phyloP scores from a whole-genome alignment of 2,888 invertebrate species.

The Amphipoea oculea region DNA sequence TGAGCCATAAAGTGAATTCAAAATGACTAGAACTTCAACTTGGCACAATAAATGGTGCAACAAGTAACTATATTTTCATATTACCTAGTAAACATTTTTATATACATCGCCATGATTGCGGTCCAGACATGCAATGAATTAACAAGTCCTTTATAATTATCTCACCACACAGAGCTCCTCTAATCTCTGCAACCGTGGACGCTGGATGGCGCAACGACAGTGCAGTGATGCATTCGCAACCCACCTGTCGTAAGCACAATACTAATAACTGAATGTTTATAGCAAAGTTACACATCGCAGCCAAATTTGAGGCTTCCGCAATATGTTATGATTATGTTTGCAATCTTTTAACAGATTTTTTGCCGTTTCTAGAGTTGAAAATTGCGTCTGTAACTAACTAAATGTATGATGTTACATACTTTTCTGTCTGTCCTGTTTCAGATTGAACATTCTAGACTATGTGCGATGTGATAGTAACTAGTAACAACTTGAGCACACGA shows the following conservation, averaged over 20 bases:
- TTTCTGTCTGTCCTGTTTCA: neutral
- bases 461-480: neutral
- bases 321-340: constrained; percentile 17
- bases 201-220: constrained; percentile 40
- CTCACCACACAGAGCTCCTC: constrained; percentile 30
- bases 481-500: neutral
- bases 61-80: neutral
- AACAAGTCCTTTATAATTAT: constrained; percentile 41
- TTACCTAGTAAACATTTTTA: neutral
- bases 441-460: neutral
- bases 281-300: constrained; percentile 14
- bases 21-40: neutral
- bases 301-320: constrained; percentile 34
- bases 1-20: neutral
- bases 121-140: constrained; percentile 22
- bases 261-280: constrained; percentile 34
- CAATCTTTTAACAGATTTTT: constrained; percentile 9
- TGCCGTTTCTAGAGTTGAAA: neutral
- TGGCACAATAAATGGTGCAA: neutral
- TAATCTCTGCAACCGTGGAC: constrained; percentile 19
- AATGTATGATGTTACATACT: neutral
- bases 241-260: constrained; percentile 35
- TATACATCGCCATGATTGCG: constrained; percentile 1
- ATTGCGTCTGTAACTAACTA: neutral
- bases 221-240: constrained; percentile 55